phyloP scores from a whole-genome alignment of 1,140 invertebrate species.

The Drosophila auraria region DNA sequence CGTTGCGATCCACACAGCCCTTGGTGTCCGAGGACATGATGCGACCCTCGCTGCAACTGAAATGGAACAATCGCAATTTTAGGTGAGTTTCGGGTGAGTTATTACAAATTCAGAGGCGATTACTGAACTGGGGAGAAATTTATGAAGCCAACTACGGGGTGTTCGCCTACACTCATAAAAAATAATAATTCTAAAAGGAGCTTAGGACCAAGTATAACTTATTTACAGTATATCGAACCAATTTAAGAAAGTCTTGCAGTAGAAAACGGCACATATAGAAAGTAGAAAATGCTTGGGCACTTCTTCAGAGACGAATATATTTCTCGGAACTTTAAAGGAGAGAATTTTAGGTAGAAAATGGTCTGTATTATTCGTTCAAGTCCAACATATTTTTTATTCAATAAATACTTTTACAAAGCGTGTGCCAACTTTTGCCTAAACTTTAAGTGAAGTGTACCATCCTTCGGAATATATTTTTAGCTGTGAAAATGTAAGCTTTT shows the following conservation, averaged over 20 bases:
- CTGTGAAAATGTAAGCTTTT: slow-evolving; percentile 11
- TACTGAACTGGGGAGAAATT: slow-evolving; percentile 12
- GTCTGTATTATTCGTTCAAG: too few relatives aligned
- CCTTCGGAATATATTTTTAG: neutral
- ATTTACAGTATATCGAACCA: neutral
- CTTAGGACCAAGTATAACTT: neutral
- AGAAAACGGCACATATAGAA: neutral
- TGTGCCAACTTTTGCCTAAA: neutral
- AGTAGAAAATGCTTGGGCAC: too few relatives aligned
- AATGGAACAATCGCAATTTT: slow-evolving; percentile 2
- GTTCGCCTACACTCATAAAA: neutral
- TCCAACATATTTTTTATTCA: neutral
- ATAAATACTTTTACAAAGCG: neutral
- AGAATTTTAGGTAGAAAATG: too few relatives aligned
- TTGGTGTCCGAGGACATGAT: slow-evolving; percentile 87
- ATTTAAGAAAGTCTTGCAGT: neutral
- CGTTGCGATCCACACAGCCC: slow-evolving; percentile 88
- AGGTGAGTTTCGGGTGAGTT: neutral
- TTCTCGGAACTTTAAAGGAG: neutral
- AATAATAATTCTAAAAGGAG: neutral
- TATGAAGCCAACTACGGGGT: slow-evolving; percentile 1
- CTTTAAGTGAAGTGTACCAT: slow-evolving; percentile 1
- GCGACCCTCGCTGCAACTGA: slow-evolving; percentile 87
- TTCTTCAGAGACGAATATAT: neutral
- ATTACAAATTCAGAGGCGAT: slow-evolving; percentile 38